phyloP scores from a whole-genome alignment of 2,797 vertebrate genomes.

The Tapirus indicus region DNA sequence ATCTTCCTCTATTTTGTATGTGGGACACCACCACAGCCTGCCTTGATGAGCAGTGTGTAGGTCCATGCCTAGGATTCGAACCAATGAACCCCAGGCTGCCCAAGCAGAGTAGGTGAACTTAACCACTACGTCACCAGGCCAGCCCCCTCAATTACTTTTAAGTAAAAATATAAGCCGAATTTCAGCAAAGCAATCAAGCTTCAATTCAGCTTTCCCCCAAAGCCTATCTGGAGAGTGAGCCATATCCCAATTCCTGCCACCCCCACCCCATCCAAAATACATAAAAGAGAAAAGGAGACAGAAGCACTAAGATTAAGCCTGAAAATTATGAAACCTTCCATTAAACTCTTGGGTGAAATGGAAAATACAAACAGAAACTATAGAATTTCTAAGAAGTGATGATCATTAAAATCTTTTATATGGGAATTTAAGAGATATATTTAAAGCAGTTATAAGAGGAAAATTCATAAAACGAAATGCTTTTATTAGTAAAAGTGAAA shows the following conservation, averaged over 20 bases:
- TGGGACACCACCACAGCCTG: no score
- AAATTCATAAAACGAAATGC: not conserved
- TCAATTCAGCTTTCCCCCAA: not conserved
- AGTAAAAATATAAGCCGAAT: not conserved
- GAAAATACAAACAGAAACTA: not conserved
- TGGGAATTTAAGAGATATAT: not conserved
- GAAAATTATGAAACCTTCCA: not conserved
- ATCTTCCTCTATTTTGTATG: no score
- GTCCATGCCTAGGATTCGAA: no score
- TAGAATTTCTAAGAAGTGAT: not conserved
- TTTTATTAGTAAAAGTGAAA: not conserved
- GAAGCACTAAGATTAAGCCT: not conserved
- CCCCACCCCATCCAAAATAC: not conserved
- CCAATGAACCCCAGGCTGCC: no score
- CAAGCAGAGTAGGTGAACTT: no score
- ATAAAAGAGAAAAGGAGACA: not conserved
- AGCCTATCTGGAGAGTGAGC: not conserved
- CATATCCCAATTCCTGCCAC: not conserved
- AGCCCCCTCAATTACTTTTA: not conserved
- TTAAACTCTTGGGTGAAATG: not conserved
- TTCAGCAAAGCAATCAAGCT: not conserved
- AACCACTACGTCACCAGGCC: no score
- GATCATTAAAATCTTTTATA: not conserved
- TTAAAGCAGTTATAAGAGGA: not conserved
- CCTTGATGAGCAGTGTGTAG: no score